Evolutionary conservation across 2,797 vertebrate species (phyloP).

Genomic region (Danionella dracula): DNA sequence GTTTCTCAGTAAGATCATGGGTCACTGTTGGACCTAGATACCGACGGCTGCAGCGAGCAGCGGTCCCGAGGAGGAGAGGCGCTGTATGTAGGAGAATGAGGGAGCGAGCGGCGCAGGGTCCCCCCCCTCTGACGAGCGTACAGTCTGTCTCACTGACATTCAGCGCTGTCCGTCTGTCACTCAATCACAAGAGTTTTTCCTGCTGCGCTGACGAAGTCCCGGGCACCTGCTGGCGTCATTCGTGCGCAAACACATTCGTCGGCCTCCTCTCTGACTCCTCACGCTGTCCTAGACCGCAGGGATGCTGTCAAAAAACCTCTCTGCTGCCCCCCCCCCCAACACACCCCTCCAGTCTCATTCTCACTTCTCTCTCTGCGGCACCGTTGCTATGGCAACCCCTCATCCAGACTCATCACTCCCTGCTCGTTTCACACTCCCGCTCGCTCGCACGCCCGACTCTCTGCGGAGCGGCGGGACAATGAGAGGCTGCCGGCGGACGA

Average conservation of each 20-base stretch:
- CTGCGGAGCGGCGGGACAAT: slow-evolving; percentile 51
- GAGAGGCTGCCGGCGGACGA: slow-evolving; percentile 54
- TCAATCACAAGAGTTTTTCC: background rate
- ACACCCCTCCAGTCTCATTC: slow-evolving; percentile 10
- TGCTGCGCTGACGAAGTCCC: slow-evolving; percentile 14
- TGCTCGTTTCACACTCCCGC: slow-evolving; percentile 36
- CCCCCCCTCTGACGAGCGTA: no score
- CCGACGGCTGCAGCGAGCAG: no score
- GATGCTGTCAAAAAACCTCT: slow-evolving; percentile 33
- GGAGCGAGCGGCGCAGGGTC: no score
- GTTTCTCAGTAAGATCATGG: no score
- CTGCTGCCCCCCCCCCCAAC: background rate
- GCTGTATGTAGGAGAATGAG: no score
- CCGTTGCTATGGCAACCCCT: slow-evolving; percentile 82
- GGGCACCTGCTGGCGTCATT: slow-evolving; percentile 4
- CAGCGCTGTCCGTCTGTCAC: background rate
- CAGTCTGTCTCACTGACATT: slow-evolving; percentile 11
- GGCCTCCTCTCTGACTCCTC: background rate
- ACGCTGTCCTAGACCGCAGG: slow-evolving; percentile 26
- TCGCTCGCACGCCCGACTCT: slow-evolving; percentile 38
- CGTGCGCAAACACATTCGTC: slow-evolving; percentile 3
- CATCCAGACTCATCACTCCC: slow-evolving; percentile 57
- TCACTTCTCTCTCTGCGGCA: slow-evolving; percentile 53
- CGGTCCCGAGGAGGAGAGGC: no score
- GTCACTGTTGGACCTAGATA: no score